Base-by-base conservation (phyloP, 2,797 vertebrate species). In the Sebastes nivosus region DNA sequence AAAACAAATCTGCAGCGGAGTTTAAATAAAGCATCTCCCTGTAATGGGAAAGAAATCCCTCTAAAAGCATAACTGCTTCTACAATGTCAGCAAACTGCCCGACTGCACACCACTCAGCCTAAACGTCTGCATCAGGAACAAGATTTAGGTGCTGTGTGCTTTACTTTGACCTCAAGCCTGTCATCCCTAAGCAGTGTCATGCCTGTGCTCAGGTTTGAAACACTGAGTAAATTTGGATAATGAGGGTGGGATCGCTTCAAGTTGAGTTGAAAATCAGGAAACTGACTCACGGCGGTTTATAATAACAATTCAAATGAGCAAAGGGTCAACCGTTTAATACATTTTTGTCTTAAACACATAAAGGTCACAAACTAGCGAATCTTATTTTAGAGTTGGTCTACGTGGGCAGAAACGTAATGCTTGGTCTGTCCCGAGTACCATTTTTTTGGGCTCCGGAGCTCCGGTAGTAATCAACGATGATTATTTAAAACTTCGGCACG, bases 1-100 rank as follows among this genome's bases (percentile, higher is more conserved):
- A 88, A 88, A 91, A 79, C 77, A 85, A 90, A 91, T 60, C 80
- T 74, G 68, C 88, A 77, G 77, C 85, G 0, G 20, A 54, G 85
- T 87, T 88, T 83, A 78, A 88, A 89, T 87, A 88, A 91, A 88
- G 92, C 69, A 80, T 79, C 55, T 50, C 32, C 9, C 61, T 22
- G 66, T 82, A 29, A 30, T 32, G 59, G 59, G 38, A 67, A 57
- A 67, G 77, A 77, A 70, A 81, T 71, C 16, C 59, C 38, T 65
- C 68, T 74, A 66, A 78, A 90, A 57, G 64, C 64, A n/a, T 4
- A 80, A 79, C 52, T 13, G 66, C 75, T 71, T 72, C 29, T 32
- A 24, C 75, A 55, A 13, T 67, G 73, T 89, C 83, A 77, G 85
- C 89, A 87, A 82, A 87, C 81, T 74, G 58, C 71, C 68, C 24